phyloP scores from a whole-genome alignment of 2,797 vertebrate genomes.

The Rostrhamus sociabilis region DNA sequence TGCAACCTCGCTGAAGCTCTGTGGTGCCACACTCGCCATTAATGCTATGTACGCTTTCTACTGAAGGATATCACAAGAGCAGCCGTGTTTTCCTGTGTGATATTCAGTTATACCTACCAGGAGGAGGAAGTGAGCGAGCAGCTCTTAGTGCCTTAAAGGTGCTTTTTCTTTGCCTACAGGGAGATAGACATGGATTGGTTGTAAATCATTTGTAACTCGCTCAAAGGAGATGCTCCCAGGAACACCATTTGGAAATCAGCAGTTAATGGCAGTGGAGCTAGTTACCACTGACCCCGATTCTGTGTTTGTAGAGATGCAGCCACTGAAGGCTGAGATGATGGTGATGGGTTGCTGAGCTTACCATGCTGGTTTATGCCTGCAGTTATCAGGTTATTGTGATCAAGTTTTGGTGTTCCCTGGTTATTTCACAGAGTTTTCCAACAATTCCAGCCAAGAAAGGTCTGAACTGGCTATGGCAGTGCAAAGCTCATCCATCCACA shows the following conservation, averaged over 20 bases:
- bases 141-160: background rate
- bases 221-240: background rate
- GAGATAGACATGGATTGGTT: background rate
- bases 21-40: background rate
- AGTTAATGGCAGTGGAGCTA: background rate
- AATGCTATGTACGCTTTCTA: background rate
- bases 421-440: background rate
- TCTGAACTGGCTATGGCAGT: background rate
- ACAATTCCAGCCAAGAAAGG: background rate
- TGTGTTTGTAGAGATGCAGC: background rate
- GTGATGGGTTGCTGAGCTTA: background rate
- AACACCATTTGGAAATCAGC: background rate
- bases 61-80: background rate
- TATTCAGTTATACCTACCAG: background rate
- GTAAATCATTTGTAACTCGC: background rate
- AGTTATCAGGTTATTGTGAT: background rate
- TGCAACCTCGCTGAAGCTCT: background rate
- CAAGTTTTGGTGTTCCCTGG: background rate
- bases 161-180: background rate
- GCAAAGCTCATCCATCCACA: background rate
- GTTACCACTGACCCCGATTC: background rate
- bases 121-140: background rate
- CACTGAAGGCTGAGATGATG: background rate
- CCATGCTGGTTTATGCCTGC: background rate
- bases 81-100: background rate